Percentiles rank a stretch among this genome's conserved stretches.
Conservation (phyloP, 1,140 invertebrate genomes). For the Danaus plexippus region DNA sequence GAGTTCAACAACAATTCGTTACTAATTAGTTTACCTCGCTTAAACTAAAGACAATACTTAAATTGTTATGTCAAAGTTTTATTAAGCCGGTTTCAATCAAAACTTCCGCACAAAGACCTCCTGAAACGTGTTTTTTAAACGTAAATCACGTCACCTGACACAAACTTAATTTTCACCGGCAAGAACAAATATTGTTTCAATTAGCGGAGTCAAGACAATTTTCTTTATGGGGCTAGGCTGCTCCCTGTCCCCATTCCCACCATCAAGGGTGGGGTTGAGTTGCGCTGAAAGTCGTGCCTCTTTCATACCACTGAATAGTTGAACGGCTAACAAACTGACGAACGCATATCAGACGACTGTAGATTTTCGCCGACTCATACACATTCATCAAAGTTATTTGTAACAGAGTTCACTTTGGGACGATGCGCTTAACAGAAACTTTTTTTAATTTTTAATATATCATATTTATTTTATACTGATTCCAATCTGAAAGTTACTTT, state of each 20-base stretch:
- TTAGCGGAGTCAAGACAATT: slow-evolving; percentile 58
- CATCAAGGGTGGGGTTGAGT: slow-evolving; percentile 54
- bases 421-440: too few species aligned
- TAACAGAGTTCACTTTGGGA: too few species aligned
- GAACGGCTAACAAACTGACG: slow-evolving; percentile 38
- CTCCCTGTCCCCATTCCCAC: slow-evolving; percentile 60
- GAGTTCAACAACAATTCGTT: too few species aligned
- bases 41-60: too few species aligned
- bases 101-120: too few species aligned
- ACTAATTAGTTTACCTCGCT: too few species aligned
- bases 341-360: slow-evolving; percentile 22
- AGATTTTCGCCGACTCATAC: not conserved
- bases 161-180: slow-evolving; percentile 17
- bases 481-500: too few species aligned
- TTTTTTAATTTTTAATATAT: too few species aligned
- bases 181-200: slow-evolving; percentile 58
- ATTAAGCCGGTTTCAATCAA: too few species aligned
- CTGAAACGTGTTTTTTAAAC: too few species aligned
- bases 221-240: slow-evolving; percentile 62
- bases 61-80: too few species aligned
- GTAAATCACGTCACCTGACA: slow-evolving; percentile 14
- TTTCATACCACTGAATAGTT: slow-evolving; percentile 41
- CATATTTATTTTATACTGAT: too few species aligned
- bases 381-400: not conserved
- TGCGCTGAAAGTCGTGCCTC: slow-evolving; percentile 27